A percentile compares a stretch with the other conserved stretches of the same genome.
These are phyloP conservation scores for Erpobdella octoculata DNA, from an alignment of 2,888 invertebrate species.

Conservation along the genomic window DNA sequence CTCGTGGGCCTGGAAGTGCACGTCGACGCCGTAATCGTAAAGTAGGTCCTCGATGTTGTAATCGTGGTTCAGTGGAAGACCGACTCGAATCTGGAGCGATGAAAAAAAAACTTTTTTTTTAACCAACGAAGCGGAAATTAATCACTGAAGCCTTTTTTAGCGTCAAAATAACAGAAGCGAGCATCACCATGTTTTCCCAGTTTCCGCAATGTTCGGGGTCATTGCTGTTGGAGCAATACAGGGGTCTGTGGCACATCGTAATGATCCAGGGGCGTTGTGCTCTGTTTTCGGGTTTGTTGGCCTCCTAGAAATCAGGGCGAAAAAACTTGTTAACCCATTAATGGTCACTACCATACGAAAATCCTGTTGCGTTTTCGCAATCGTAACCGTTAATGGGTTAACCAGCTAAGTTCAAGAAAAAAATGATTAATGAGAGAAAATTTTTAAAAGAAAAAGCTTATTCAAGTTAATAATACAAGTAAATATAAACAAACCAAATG, in stretches of 20 bases:
- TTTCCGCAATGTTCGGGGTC: slow-evolving; percentile 34
- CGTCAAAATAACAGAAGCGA: background rate
- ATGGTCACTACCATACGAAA: no score
- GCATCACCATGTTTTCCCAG: slow-evolving; percentile 14
- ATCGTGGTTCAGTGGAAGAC: slow-evolving; percentile 25
- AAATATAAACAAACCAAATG: no score
- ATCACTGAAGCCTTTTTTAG: background rate
- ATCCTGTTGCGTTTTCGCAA: no score
- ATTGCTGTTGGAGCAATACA: slow-evolving; percentile 58
- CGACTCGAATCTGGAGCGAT: slow-evolving; percentile 29
- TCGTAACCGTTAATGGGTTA: no score
- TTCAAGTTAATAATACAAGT: no score
- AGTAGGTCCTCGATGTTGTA: slow-evolving; percentile 69
- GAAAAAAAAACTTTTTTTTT: background rate
- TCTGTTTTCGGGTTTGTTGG: slow-evolving; percentile 43
- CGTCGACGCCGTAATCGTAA: slow-evolving; percentile 79
- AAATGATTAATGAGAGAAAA: no score
- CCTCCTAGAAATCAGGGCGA: no score
- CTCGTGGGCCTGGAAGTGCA: slow-evolving; percentile 92
- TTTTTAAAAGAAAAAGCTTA: no score
- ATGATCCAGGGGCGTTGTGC: slow-evolving; percentile 51
- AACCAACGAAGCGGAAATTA: background rate
- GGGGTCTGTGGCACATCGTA: slow-evolving; percentile 51
- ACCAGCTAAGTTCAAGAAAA: no score
- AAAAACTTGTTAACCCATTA: no score